Base-by-base conservation (phyloP, 2,888 invertebrate species). In the Caenorhabditis sp. region DNA sequence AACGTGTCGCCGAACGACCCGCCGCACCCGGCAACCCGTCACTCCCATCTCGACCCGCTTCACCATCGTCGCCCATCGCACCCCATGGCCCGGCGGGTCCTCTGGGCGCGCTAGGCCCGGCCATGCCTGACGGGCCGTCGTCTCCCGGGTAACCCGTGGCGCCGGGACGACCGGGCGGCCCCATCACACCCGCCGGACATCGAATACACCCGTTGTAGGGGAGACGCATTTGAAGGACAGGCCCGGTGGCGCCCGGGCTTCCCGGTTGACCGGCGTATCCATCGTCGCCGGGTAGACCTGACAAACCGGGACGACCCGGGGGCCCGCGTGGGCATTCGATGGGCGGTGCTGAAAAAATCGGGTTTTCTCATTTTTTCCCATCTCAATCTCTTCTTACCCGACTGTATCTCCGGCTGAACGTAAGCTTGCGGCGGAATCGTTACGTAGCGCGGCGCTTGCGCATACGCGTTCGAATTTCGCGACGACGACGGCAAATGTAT, bases 201-300 rank as follows among this genome's bases (percentile, higher is more conserved):
- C 24, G 61, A 21, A 68, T 73, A 43, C 73, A 73, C 26, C 68
- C 73, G 21, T 73, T 73, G 24, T 73, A 73, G 19, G 68, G 68
- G 1, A 65, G 62, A 19, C 62, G 58, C 62, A 73, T 68, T 5
- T 67, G 55, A 12, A 73, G 65, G 6, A 62, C 58, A 1, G 62
- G 54, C 24, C 73, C 73, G 26, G 26, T 36, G 14, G 62, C 73
- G 54, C 73, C 73, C 1, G 68, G 62, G 27, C 62, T 65, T 31
- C 73, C 73, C 0, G 73, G 65, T 2, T 54, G 49, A 26, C 73
- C 73, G 26, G 50, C 37, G 14, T 36, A 55, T 8, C 73, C 73
- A 36, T 62, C 65, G 50, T 68, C 73, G 5, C 73, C 73, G n/a
- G 65, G 62, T n/a, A 65, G 51, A 8, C 73, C 73, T 2, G 73